Base-by-base conservation (phyloP, 2,888 invertebrate species). In the Ornithoptera alexandrae region DNA sequence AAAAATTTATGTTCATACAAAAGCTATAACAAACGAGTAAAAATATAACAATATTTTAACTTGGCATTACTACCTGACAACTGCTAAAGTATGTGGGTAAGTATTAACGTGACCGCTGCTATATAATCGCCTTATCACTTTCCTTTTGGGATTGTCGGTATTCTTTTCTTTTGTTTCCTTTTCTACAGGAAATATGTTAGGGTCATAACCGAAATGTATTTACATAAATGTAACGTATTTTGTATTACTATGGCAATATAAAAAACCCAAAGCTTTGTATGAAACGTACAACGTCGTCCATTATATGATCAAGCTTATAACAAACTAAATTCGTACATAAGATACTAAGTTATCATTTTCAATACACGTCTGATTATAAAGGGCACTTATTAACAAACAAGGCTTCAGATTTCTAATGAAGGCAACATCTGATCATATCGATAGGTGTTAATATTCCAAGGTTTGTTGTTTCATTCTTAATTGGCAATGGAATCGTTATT, bases 401-500 rank as follows among this genome's bases (percentile, higher is more conserved):
- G 60, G 70, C 46, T 46, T 71, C 68, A 24, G 50, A 68, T 68
- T 68, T 69, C 60, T 69, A 67, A 69, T 65, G 67, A 72, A 63
- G 65, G 65, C 58, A 65, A 56, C 59, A 64, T 60, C 46, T 64
- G 39, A 62, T 59, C 30, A 20, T 56, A 64, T 66, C 61, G 62
- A 70, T 57, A 65, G 57, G 68, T 66, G 68, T 69, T 65, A 69
- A 71, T 67, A 70, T 71, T 67, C 64, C 62, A 67, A 73, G 65
- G 69, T 72, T 72, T 69, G 74, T 72, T 78, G 80, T 81, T 85
- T 80, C 74, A 82, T 77, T 81, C 79, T 79, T 84, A 88, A 88
- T 89, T 85, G 84, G 78, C 82, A 84, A 81, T 82, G 81, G 79
- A 82, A 78, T 83, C 84, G 85, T 88, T 87, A 88, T 82, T 88